phyloP scores from a whole-genome alignment of 2,797 vertebrate species.

The Garrulus glandarius region DNA sequence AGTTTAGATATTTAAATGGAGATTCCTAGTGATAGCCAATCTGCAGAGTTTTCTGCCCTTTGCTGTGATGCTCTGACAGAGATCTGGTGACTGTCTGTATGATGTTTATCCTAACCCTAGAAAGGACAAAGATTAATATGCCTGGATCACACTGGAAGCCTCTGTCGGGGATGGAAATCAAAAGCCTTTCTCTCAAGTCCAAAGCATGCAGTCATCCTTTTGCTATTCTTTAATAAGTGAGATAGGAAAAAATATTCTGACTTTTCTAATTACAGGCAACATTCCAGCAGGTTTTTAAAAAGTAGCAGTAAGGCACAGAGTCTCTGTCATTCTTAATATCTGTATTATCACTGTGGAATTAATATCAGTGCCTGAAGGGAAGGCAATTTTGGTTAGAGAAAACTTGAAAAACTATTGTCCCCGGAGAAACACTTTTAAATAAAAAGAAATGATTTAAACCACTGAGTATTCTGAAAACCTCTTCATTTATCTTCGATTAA shows the following conservation, averaged over 20 bases:
- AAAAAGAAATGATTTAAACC: neutral
- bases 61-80: neutral
- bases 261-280: neutral
- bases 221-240: neutral
- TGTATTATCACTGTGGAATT: neutral
- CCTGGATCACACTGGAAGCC: neutral
- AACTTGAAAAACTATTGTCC: neutral
- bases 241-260: neutral
- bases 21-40: neutral
- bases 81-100: rapidly evolving
- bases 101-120: neutral
- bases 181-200: neutral
- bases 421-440: neutral
- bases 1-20: neutral
- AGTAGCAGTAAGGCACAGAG: neutral
- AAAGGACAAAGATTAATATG: neutral
- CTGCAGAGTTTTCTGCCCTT: neutral
- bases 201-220: neutral
- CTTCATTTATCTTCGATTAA: neutral
- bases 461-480: neutral
- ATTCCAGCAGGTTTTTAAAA: neutral
- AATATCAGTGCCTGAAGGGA: neutral
- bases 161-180: neutral
- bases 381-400: neutral
- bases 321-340: neutral